Conservation (phyloP, 2,113 vertebrate species). For the Typhlomys cinereus region DNA sequence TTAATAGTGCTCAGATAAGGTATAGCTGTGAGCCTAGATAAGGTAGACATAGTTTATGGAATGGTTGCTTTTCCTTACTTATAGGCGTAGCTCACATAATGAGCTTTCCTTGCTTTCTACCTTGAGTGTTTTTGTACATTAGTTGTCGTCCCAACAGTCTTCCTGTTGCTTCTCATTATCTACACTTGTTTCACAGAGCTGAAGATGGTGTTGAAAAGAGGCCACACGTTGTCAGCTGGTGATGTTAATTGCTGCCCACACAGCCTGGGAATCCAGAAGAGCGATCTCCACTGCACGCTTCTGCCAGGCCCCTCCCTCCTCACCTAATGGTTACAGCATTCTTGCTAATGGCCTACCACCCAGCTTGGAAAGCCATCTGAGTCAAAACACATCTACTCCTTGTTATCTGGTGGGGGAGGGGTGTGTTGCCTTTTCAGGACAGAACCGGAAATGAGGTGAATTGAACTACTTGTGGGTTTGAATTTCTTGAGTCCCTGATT, state of each 20-base stretch:
- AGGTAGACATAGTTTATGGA: slow-evolving; percentile 67
- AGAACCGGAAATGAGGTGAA: not conserved
- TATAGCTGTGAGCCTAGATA: slow-evolving; percentile 49
- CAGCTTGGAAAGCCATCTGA: slow-evolving; percentile 5
- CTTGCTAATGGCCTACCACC: slow-evolving; percentile 17
- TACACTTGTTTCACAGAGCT: slow-evolving; percentile 44
- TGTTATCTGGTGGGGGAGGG: slow-evolving; percentile 29
- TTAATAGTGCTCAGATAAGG: slow-evolving; percentile 70
- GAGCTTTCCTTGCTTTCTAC: slow-evolving; percentile 38
- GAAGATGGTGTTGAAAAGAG: slow-evolving; percentile 60
- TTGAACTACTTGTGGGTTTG: not conserved
- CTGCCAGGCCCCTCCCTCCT: not conserved
- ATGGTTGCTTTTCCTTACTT: slow-evolving; percentile 43
- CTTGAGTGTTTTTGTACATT: not conserved
- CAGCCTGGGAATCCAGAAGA: slow-evolving; percentile 41
- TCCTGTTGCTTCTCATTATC: slow-evolving; percentile 62
- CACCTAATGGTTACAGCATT: slow-evolving; percentile 13
- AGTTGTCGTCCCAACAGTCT: slow-evolving; percentile 43
- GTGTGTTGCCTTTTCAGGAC: not conserved
- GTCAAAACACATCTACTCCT: slow-evolving; percentile 20
- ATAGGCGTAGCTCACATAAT: slow-evolving; percentile 39
- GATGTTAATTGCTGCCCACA: slow-evolving; percentile 34
- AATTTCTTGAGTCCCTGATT: not conserved
- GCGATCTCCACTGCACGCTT: slow-evolving; percentile 39
- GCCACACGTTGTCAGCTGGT: not conserved